A percentile compares a stretch with the other conserved stretches of the same genome.
phyloP scores from a whole-genome alignment of 2,113 vertebrate species.

The Lepidothrix coronata region DNA sequence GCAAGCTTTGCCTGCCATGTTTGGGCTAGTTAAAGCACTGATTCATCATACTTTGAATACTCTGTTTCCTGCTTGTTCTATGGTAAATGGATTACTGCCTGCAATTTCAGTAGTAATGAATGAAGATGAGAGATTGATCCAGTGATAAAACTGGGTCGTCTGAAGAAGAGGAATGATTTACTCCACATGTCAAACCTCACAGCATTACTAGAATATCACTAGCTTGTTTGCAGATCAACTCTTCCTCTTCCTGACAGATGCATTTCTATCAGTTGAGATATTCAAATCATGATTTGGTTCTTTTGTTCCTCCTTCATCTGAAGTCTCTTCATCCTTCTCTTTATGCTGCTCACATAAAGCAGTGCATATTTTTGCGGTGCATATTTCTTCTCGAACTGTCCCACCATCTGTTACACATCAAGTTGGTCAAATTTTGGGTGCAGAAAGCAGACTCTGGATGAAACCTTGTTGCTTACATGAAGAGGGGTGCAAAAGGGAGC shows the following conservation, averaged over 20 bases:
- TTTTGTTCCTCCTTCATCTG: background rate
- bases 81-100: slow-evolving; percentile 3
- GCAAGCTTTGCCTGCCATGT: background rate
- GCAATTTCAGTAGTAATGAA: slow-evolving; percentile 17
- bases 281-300: background rate
- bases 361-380: background rate
- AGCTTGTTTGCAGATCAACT: background rate
- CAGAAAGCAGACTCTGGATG: background rate
- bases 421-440: background rate
- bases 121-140: slow-evolving; percentile 21
- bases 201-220: background rate
- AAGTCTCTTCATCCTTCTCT: background rate
- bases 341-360: background rate
- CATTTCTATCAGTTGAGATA: background rate
- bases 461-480: background rate
- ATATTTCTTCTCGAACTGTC: background rate
- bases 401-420: rapidly evolving
- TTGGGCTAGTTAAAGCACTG: slow-evolving; percentile 39
- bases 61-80: slow-evolving; percentile 41
- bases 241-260: background rate
- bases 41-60: slow-evolving; percentile 47
- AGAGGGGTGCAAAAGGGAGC: background rate
- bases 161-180: background rate
- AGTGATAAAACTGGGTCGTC: background rate
- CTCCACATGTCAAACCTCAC: background rate